Evolutionary conservation across 2,888 invertebrate genomes (phyloP).

Genomic region (Syrista parreyssii): DNA sequence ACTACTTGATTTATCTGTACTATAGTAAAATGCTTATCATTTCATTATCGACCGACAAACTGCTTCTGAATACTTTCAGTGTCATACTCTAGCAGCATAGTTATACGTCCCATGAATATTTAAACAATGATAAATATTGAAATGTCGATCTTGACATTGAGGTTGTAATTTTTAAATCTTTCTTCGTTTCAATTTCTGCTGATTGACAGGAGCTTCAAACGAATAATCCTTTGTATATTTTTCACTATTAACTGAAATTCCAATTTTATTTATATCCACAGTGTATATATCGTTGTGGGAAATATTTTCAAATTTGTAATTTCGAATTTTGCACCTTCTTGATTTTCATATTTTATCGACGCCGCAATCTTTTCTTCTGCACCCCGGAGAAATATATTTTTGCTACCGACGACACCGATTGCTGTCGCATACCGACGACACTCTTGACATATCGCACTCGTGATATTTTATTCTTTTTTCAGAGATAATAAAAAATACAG

Average conservation of each 20-base stretch:
- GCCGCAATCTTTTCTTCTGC: neutral
- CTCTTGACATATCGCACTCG: neutral
- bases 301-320: neutral
- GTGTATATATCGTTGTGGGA: neutral
- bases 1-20: neutral
- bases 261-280: neutral
- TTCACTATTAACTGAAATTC: neutral
- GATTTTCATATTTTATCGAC: neutral
- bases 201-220: neutral
- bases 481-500: neutral
- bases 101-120: too few relatives aligned
- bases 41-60: too few relatives aligned
- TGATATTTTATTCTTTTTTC: neutral
- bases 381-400: neutral
- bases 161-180: too few relatives aligned
- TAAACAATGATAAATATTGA: too few relatives aligned
- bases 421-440: neutral
- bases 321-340: neutral
- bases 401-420: neutral
- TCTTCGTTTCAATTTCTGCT: neutral
- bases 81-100: too few relatives aligned
- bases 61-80: too few relatives aligned
- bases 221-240: neutral
- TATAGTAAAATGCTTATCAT: neutral
- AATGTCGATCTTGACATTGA: too few relatives aligned